Base-by-base conservation (phyloP, 2,888 invertebrate species). In the Eristalinus sepulchralis region DNA sequence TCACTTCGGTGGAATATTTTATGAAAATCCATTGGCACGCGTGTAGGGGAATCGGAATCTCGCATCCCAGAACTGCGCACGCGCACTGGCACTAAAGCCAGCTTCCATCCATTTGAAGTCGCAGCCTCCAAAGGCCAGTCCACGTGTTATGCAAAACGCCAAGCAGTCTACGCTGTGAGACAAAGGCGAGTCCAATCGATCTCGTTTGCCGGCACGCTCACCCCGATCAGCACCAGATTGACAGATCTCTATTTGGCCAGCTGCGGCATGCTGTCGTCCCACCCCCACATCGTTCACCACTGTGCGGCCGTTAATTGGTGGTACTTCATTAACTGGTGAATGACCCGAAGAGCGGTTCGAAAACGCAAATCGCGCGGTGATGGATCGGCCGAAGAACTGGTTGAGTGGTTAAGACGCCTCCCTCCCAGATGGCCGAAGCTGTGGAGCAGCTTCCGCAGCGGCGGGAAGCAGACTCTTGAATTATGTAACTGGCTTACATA, bases 251-350 rank as follows among this genome's bases (percentile, higher is more conserved):
- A 47, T 39, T 78, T 47, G 3, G 36, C 34, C 62, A 67, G 66
- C 31, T 39, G 10, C 66, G 20, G n/a, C 24, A 55, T 24, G 60
- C 34, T 47, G 67, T 36, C 53, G 24, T 20, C 39, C 39, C 47
- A 60, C 55, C 60, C 62, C n/a, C 34, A 47, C 47, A 59, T 73
- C 79, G 34, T 31, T 70, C 47, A 67, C 31, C 77, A 31, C 57
- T 55, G 31, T 22, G 57, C 33, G 59, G 47, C 57, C 11, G 33
- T 22, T 36, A 36, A 82, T 63, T 20, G 63, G 36, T 31, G 22
- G 68, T 80, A 77, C 72, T 64, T 82, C 70, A 78, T 86, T 86
- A 83, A 67, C 36, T 79, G 86, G 86, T 86, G 83, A 78, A 83
- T 86, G 86, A 86, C 86, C 70, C 55, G 27, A 27, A 20, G 36